A percentile compares a stretch with the other conserved stretches of the same genome.
These are phyloP conservation scores for Drosophila ustulata DNA, from an alignment of 2,888 invertebrate species.

Conservation along the genomic window DNA sequence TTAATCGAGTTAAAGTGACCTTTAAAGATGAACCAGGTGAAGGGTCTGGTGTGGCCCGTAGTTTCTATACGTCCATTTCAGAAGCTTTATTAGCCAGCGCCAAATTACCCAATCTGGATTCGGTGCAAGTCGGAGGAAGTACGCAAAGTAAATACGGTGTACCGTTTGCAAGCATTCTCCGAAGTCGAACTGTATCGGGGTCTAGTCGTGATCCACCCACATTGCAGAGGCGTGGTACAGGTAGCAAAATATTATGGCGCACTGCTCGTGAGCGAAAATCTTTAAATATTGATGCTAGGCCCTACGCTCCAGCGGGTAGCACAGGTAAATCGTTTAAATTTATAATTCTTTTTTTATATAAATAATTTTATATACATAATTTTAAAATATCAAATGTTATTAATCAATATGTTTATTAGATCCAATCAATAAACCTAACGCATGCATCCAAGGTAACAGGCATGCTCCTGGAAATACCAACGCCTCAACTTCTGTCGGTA, in stretches of 20 bases:
- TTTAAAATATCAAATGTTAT: neutral
- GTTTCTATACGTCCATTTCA: constrained; percentile 99
- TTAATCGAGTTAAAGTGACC: constrained; percentile 98
- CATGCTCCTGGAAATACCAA: constrained; percentile 97
- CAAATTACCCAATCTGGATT: constrained; percentile 95
- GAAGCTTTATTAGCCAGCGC: constrained; percentile 96
- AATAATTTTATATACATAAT: neutral
- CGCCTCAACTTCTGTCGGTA: constrained; percentile 94
- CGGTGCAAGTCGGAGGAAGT: constrained; percentile 89
- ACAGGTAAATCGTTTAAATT: constrained; percentile 63
- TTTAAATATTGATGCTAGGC: constrained; percentile 83
- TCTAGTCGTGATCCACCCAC: constrained; percentile 78
- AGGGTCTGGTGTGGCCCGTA: constrained; percentile 98
- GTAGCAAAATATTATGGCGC: constrained; percentile 85
- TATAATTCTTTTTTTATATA: neutral
- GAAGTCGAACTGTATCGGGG: constrained; percentile 81
- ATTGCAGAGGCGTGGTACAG: constrained; percentile 85
- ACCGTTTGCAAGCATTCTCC: constrained; percentile 84
- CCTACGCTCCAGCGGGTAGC: constrained; percentile 84
- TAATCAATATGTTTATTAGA: constrained; percentile 85
- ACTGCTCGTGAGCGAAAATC: constrained; percentile 83
- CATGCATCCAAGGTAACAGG: constrained; percentile 96
- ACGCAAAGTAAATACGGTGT: constrained; percentile 83
- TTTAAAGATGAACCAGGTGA: constrained; percentile 99
- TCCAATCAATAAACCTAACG: constrained; percentile 92